Conservation (phyloP, 2,888 invertebrate genomes). For the Sphaeridia pumilis region DNA sequence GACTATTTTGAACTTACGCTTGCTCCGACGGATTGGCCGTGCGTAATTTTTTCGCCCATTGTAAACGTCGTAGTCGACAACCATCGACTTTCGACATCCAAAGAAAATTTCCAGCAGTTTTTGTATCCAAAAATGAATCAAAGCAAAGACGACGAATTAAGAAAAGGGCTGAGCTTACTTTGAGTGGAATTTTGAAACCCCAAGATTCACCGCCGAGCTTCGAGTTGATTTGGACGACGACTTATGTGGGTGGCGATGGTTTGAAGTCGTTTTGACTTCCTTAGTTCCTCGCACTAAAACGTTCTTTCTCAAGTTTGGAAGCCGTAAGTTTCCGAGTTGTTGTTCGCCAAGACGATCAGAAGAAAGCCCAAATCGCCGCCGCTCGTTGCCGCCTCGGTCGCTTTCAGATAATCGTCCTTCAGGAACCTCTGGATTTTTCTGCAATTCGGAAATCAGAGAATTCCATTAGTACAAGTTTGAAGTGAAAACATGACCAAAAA, state of each 20-base stretch:
- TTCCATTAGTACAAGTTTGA: no score
- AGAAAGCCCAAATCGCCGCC: no score
- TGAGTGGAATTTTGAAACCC: constrained; percentile 57
- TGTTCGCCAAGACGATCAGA: constrained; percentile 42
- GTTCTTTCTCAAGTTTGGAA: constrained; percentile 18
- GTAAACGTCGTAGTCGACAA: constrained; percentile 27
- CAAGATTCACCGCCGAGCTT: constrained; percentile 79
- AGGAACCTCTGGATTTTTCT: no score
- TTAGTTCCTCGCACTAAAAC: constrained; percentile 28
- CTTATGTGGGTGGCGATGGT: constrained; percentile 42
- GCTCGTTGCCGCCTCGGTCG: no score
- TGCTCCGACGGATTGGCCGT: constrained; percentile 20
- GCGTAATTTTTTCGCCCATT: constrained; percentile 13
- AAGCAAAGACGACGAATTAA: no score
- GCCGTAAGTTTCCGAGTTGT: constrained; percentile 44
- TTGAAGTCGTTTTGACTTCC: constrained; percentile 24
- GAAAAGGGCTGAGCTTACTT: neutral
- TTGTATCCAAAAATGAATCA: constrained; percentile 2
- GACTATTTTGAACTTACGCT: constrained; percentile 23
- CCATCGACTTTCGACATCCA: constrained; percentile 20
- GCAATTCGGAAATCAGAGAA: no score
- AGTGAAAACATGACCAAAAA: no score
- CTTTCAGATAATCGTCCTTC: no score
- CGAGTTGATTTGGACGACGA: constrained; percentile 46
- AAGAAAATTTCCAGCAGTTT: no score